Percentiles rank a stretch among this genome's conserved stretches.
Conservation (phyloP, 2,797 vertebrate species). For the Mus caroli region DNA sequence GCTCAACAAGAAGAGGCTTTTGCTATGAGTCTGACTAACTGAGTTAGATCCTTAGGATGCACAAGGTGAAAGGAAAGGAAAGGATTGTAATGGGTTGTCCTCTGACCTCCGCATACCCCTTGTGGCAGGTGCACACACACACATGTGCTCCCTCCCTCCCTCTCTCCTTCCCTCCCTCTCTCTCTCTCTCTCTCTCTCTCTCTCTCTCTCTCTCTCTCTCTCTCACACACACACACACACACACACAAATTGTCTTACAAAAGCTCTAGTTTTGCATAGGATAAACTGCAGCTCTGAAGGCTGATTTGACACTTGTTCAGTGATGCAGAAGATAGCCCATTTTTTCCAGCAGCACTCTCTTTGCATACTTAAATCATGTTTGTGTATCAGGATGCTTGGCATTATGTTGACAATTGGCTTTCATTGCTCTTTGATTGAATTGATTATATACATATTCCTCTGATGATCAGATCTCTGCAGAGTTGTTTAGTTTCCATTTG, state of each 20-base stretch:
- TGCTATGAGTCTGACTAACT: background rate
- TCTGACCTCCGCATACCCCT: background rate
- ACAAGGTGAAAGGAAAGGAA: background rate
- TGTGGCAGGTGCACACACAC: background rate
- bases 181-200: no score
- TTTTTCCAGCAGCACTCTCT: background rate
- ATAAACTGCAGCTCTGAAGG: fast-evolving
- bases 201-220: no score
- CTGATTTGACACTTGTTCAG: fast-evolving
- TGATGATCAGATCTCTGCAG: background rate
- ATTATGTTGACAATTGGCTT: fast-evolving
- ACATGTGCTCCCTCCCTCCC: no score
- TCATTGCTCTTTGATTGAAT: fast-evolving
- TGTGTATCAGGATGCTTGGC: fast-evolving
- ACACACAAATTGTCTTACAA: background rate
- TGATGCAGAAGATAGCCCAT: no score
- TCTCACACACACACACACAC: background rate
- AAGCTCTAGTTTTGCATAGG: fast-evolving
- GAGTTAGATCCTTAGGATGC: no score
- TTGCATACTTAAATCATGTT: background rate
- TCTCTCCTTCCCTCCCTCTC: no score
- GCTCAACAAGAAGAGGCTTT: background rate
- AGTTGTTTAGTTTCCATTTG: background rate
- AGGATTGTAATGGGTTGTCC: background rate
- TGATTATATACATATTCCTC: background rate